Evolutionary conservation across 2,888 invertebrate species (phyloP).

Genomic region (Drosophila leonis): DNA sequence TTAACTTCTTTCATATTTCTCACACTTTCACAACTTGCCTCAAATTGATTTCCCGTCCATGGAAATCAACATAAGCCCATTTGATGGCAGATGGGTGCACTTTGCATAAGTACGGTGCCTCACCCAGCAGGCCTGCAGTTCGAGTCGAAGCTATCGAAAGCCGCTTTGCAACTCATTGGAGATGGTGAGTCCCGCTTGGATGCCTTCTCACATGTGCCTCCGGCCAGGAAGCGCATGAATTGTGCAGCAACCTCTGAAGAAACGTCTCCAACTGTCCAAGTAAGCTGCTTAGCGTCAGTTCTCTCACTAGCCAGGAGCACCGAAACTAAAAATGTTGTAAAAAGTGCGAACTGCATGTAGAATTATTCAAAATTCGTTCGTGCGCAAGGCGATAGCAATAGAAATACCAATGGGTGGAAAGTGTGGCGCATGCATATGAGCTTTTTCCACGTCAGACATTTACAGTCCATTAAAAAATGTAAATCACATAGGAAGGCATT

Average conservation of each 20-base stretch:
- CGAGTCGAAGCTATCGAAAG: constrained; percentile 55
- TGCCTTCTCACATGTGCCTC: constrained; percentile 38
- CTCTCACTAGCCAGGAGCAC: not conserved
- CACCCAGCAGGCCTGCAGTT: constrained; percentile 6
- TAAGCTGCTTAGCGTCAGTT: constrained; percentile 71
- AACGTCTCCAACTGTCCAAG: constrained; percentile 14
- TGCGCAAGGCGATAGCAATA: constrained; percentile 52
- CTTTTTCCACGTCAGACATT: constrained; percentile 39
- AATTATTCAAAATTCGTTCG: constrained; percentile 65
- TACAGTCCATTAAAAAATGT: constrained; percentile 75
- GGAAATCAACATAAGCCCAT: constrained; percentile 65
- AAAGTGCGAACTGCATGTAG: constrained; percentile 39
- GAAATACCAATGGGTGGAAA: constrained; percentile 2
- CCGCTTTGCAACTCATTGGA: constrained; percentile 73
- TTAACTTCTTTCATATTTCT: constrained; percentile 53
- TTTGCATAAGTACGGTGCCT: constrained; percentile 65
- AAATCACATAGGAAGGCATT: constrained; percentile 52
- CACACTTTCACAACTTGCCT: constrained; percentile 35
- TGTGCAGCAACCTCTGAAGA: constrained; percentile 35
- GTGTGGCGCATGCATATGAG: constrained; percentile 37
- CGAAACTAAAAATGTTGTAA: constrained; percentile 18
- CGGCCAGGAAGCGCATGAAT: constrained; percentile 69
- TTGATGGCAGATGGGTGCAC: constrained; percentile 52
- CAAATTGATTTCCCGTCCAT: constrained; percentile 71
- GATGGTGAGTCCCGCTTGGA: constrained; percentile 4